Evolutionary conservation across 2,113 vertebrate genomes (phyloP).

Genomic region (Laterallus jamaicensis): DNA sequence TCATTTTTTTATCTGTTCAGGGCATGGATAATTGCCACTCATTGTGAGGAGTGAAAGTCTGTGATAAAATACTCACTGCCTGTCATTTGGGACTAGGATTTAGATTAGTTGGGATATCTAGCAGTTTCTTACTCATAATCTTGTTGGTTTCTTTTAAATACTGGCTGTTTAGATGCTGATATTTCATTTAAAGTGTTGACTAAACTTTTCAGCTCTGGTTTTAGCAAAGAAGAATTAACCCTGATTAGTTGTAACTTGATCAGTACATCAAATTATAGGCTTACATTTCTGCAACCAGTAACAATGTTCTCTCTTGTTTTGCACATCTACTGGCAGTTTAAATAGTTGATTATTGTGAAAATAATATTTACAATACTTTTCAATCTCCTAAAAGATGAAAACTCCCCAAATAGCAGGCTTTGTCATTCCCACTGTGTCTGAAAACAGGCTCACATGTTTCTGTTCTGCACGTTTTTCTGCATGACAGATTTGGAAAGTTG

Average conservation of each 20-base stretch:
- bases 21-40: neutral
- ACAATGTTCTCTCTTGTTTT: neutral
- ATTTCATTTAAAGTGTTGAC: neutral
- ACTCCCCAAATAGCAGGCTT: neutral
- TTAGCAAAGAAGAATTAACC: neutral
- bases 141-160: neutral
- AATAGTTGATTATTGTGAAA: neutral
- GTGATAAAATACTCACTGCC: neutral
- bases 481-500: neutral
- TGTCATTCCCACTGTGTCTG: neutral
- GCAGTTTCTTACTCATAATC: neutral
- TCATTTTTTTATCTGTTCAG: neutral
- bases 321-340: neutral
- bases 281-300: neutral
- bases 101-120: neutral
- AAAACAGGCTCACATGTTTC: neutral
- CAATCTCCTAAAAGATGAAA: neutral
- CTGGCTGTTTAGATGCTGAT: neutral
- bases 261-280: neutral
- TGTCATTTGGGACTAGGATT: neutral
- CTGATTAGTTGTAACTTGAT: neutral
- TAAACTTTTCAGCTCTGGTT: neutral
- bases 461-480: neutral
- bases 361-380: neutral
- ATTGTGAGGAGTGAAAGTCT: neutral